Evolutionary conservation across 2,797 vertebrate species (phyloP).

Genomic region (Peromyscus eremicus): DNA sequence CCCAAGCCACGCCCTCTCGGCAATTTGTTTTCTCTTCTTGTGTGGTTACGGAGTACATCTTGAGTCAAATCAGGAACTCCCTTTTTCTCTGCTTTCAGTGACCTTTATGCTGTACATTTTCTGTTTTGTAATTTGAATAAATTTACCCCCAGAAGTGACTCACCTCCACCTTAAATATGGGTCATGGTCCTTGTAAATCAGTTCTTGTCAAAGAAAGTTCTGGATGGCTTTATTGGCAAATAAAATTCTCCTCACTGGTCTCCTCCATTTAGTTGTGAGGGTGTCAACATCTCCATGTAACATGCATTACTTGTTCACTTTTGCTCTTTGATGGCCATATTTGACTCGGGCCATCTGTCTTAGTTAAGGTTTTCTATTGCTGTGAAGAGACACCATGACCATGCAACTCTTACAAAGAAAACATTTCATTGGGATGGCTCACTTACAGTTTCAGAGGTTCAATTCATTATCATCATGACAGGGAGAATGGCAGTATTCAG

Average conservation of each 20-base stretch:
- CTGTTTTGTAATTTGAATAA: slow-evolving; percentile 34
- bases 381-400: not conserved
- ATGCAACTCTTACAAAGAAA: not conserved
- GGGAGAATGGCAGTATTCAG: not conserved
- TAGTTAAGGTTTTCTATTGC: not conserved
- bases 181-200: not conserved
- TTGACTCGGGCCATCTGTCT: not conserved
- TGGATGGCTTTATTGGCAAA: not conserved
- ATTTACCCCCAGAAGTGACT: not conserved
- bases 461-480: not conserved
- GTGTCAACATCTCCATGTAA: not conserved
- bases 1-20: not conserved
- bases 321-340: not conserved
- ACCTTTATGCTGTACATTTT: not conserved
- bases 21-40: not conserved
- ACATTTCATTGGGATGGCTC: not conserved
- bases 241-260: not conserved
- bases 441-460: not conserved
- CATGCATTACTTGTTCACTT: not conserved
- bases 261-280: not conserved
- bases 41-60: not conserved
- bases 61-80: not conserved
- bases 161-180: not conserved
- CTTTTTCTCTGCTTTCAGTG: slow-evolving; percentile 14
- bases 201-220: slow-evolving; percentile 8